Base-by-base conservation (phyloP, 2,113 vertebrate genomes). In the Phoenicopterus ruber region DNA sequence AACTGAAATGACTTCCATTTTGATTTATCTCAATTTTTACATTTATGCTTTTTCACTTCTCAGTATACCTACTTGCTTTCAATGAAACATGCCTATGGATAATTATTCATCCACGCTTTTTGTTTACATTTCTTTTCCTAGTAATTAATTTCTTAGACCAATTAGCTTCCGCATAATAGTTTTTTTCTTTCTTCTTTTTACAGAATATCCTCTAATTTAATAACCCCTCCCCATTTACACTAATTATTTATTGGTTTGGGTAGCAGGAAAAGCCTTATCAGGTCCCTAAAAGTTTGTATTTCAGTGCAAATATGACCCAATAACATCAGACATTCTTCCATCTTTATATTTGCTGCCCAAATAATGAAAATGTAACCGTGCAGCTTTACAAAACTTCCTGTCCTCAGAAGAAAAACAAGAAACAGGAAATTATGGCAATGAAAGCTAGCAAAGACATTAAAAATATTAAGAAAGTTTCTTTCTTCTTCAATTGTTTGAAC, bases 201-300 rank as follows among this genome's bases (percentile, higher is more conserved):
- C 13, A 71, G 8, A 58, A 36, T 72, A 9, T 91, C 25, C 21
- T 62, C 24, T 54, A 22, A 66, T 6, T n/a, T n/a, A n/a, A n/a
- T n/a, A n/a, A 82, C 1, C 2, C 3, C 2, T 71, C 7, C 1
- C 7, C 5, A 17, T 49, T 79, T 71, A 16, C 11, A n/a, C 7
- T 44, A 31, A 28, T 78, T 59, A 22, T 71, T 73, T 65, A 34
- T 73, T 82, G 5, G 13, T 74, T 77, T 63, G 4, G 13, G 11
- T 66, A 29, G 24, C 16, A 58, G 50, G 10, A 79, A 92, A 88
- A 3, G 2, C 18, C 11, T 58, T 67, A 19, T 57, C 10, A 36
- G 5, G 20, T 71, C 8, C 29, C 31, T 49, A 59, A 42, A 66
- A 50, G 6, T 12, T 59, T 2, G 6, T 70, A 36, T 76, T 92